Percentiles rank a stretch among this genome's conserved stretches.
phyloP scores from a whole-genome alignment of 2,113 vertebrate genomes.

The Columbina picui region DNA sequence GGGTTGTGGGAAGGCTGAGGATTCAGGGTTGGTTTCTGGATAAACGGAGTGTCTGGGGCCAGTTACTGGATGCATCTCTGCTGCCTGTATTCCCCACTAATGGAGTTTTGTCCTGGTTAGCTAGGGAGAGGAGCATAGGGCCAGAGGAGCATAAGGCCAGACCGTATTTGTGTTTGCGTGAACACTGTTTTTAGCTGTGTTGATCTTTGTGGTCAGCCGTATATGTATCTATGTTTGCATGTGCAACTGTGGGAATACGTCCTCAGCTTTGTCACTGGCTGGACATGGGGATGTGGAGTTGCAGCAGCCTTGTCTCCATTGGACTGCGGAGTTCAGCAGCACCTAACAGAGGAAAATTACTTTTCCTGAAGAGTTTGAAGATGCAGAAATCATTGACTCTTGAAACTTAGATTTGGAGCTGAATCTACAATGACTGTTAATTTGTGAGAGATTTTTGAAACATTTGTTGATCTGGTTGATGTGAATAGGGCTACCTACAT shows the following conservation, averaged over 20 bases:
- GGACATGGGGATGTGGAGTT: not conserved
- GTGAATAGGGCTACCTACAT: not conserved
- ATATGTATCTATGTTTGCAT: not conserved
- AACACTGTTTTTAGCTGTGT: not conserved
- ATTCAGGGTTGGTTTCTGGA: not conserved
- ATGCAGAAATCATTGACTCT: not conserved
- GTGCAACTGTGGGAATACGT: not conserved
- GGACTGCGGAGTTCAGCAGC: not conserved
- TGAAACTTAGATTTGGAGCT: not conserved
- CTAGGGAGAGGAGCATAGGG: not conserved
- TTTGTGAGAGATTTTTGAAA: not conserved
- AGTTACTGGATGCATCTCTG: not conserved
- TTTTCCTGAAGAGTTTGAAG: not conserved
- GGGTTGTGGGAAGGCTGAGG: not conserved
- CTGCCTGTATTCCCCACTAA: not conserved
- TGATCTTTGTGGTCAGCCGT: not conserved
- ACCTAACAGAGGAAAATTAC: not conserved
- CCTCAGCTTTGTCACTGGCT: not conserved
- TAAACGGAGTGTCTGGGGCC: not conserved
- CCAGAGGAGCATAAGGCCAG: not conserved
- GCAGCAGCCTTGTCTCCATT: not conserved
- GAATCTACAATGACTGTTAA: not conserved
- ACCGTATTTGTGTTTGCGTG: not conserved
- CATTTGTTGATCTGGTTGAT: not conserved
- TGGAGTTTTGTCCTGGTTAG: not conserved